Percentiles rank a stretch among this genome's conserved stretches.
These are phyloP conservation scores for Pristionchus japonicus DNA, from an alignment of 2,888 invertebrate genomes.

Conservation along the genomic window DNA sequence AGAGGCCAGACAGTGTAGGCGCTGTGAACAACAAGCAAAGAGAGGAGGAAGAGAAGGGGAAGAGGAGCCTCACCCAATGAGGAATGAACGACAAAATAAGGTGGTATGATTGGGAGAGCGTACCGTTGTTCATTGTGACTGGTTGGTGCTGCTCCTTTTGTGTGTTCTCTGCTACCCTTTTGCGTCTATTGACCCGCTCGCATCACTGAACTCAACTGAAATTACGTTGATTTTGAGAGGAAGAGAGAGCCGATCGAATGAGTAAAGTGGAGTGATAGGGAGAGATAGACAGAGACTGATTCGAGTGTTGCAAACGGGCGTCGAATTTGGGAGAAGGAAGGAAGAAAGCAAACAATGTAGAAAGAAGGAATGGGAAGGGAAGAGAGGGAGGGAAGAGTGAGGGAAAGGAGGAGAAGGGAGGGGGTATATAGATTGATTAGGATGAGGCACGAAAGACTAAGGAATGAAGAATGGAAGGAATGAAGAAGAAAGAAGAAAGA, in stretches of 20 bases:
- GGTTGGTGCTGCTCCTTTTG: not conserved
- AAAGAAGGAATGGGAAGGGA: not conserved
- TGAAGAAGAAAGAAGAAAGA: not conserved
- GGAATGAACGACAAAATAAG: not conserved
- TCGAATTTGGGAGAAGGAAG: conserved; percentile 9
- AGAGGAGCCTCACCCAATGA: not conserved
- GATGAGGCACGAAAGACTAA: conserved; percentile 37
- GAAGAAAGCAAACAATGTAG: conserved; percentile 35
- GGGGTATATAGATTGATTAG: conserved; percentile 35
- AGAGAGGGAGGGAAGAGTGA: conserved; percentile 2
- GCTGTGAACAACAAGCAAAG: conserved; percentile 27
- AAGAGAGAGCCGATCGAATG: not conserved
- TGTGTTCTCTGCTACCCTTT: not conserved
- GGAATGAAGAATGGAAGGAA: conserved; percentile 16
- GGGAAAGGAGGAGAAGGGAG: not conserved
- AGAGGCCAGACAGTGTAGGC: conserved; percentile 10
- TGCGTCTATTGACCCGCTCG: conserved; percentile 37
- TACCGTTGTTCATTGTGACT: conserved; percentile 22
- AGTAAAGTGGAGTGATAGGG: not conserved
- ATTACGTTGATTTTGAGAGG: not conserved
- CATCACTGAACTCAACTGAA: not conserved
- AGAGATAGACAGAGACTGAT: not conserved
- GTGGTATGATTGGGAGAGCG: not conserved
- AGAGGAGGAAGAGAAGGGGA: conserved; percentile 13
- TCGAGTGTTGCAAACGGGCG: conserved; percentile 6